Evolutionary conservation across 2,797 vertebrate species (phyloP).

Genomic region (Macrochelys suwanniensis): DNA sequence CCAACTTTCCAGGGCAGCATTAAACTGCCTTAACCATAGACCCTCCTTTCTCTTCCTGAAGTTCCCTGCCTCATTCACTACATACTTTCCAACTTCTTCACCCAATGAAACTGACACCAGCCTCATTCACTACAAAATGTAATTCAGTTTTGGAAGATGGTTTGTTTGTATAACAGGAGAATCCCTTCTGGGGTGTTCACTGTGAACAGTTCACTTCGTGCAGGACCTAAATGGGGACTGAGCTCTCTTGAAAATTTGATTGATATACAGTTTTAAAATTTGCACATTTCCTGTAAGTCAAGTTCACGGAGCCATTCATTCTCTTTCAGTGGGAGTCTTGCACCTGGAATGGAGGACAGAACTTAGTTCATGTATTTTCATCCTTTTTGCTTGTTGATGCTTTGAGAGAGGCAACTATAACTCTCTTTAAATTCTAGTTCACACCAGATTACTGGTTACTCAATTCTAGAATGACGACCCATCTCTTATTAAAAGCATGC

Average conservation of each 20-base stretch:
- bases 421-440: not conserved
- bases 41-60: not conserved
- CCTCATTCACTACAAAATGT: not conserved
- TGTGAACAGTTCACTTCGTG: not conserved
- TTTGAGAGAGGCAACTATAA: not conserved
- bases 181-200: not conserved
- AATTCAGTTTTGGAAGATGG: not conserved
- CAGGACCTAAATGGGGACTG: not conserved
- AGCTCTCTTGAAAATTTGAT: not conserved
- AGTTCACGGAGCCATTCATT: not conserved
- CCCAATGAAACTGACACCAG: not conserved
- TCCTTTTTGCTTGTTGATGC: not conserved
- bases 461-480: not conserved
- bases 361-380: not conserved
- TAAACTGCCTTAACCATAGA: not conserved
- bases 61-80: not conserved
- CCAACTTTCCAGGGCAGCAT: not conserved
- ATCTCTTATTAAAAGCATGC: not conserved
- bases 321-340: rapidly evolving
- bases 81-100: not conserved
- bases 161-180: not conserved
- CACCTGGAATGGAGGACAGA: not conserved
- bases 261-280: not conserved
- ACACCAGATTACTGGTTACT: not conserved
- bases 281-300: not conserved